Percentiles rank a stretch among this genome's conserved stretches.
phyloP scores from a whole-genome alignment of 2,888 invertebrate species.

The Aspidapion aeneum region DNA sequence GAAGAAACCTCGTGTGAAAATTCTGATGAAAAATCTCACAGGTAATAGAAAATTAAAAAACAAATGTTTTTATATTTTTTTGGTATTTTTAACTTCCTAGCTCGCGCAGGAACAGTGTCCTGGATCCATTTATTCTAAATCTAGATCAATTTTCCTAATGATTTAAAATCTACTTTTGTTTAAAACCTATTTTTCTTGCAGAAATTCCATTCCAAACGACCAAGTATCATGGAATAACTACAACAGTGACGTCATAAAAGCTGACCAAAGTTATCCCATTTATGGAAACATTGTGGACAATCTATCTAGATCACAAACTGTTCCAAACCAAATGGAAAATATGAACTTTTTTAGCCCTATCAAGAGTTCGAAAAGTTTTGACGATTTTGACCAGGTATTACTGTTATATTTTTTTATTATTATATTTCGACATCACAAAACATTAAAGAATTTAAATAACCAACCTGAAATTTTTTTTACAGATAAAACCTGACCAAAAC shows the following conservation, averaged over 20 bases:
- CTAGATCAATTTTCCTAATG: too few species aligned
- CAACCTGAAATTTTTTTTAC: neutral
- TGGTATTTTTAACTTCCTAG: too few species aligned
- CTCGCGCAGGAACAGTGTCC: neutral
- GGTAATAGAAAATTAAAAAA: neutral
- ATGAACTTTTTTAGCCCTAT: conserved; percentile 37
- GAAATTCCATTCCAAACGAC: conserved; percentile 33
- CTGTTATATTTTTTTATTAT: too few species aligned
- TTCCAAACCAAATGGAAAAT: conserved; percentile 28
- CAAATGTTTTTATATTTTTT: too few species aligned
- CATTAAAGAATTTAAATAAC: neutral
- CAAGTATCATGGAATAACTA: conserved; percentile 30
- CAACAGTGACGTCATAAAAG: conserved; percentile 40
- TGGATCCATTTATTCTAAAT: neutral
- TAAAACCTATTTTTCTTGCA: too few species aligned
- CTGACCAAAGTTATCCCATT: conserved; percentile 47
- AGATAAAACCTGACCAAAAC: neutral
- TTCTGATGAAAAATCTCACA: conserved; percentile 41
- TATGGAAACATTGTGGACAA: conserved; percentile 26
- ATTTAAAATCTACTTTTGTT: too few species aligned
- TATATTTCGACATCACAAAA: too few species aligned
- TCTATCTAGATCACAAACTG: conserved; percentile 33
- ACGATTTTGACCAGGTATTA: conserved; percentile 35
- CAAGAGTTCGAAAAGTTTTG: conserved; percentile 39
- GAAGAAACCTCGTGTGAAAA: conserved; percentile 60